Evolutionary conservation across 2,113 vertebrate genomes (phyloP).

Genomic region (Tupaia tana): DNA sequence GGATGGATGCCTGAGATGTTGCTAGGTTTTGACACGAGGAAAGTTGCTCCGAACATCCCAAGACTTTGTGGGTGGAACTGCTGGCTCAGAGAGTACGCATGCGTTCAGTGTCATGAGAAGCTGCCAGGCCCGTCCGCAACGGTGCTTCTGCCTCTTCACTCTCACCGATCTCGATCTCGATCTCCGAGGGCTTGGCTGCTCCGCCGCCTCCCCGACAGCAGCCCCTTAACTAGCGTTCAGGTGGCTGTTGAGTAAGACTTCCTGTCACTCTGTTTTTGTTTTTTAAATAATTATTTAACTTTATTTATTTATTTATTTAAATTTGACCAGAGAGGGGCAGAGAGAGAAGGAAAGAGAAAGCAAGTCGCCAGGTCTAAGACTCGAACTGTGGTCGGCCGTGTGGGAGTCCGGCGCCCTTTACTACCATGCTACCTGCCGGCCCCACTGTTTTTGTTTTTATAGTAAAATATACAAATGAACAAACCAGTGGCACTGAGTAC

Average conservation of each 20-base stretch:
- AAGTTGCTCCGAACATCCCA: not conserved
- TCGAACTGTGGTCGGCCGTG: no score
- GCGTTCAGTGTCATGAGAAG: not conserved
- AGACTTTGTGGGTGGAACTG: not conserved
- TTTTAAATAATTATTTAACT: not conserved
- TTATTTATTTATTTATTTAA: no score
- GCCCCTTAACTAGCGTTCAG: not conserved
- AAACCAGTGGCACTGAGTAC: accelerated
- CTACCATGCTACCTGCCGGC: no score
- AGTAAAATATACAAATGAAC: not conserved
- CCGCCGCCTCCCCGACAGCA: accelerated
- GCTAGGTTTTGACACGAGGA: not conserved
- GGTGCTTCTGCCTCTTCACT: no score
- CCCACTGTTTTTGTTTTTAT: not conserved
- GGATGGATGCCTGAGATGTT: not conserved
- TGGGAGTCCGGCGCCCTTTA: no score
- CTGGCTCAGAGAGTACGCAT: not conserved
- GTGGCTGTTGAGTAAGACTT: no score
- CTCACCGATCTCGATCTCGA: accelerated
- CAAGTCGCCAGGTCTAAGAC: no score
- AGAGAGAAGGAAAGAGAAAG: no score
- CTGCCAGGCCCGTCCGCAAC: no score
- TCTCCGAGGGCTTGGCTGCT: accelerated
- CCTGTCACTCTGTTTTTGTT: not conserved
- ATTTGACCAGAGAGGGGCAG: no score